Evolutionary conservation across 1,140 invertebrate species (phyloP).

Genomic region (Diplogasteroides magnus): DNA sequence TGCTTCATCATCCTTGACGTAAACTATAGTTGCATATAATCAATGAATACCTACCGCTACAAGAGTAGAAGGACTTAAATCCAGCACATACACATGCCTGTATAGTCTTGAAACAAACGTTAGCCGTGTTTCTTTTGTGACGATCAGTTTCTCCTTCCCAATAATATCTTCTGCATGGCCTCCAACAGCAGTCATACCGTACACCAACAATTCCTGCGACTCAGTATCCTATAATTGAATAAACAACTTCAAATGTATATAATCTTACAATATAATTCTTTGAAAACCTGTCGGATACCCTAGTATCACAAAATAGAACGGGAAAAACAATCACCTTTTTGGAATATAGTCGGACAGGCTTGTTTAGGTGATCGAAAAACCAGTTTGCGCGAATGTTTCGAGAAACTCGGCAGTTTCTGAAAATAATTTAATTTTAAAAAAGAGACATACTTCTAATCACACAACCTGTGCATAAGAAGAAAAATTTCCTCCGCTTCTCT

Average conservation of each 20-base stretch:
- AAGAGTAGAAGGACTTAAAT: constrained; percentile 73
- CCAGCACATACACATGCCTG: constrained; percentile 71
- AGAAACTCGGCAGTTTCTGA: constrained; percentile 64
- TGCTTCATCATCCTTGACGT: constrained; percentile 64
- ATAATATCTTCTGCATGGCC: constrained; percentile 12
- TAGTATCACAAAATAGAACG: background rate
- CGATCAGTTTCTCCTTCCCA: constrained; percentile 31
- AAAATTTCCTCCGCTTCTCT: constrained; percentile 20
- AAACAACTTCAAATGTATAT: background rate
- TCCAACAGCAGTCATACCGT: constrained; percentile 26
- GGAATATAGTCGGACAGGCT: constrained; percentile 57
- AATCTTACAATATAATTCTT: background rate
- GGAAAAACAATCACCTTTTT: constrained; percentile 9
- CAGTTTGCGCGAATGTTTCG: constrained; percentile 71
- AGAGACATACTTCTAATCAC: background rate
- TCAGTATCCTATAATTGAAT: constrained; percentile 20
- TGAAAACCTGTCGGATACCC: background rate
- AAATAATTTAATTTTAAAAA: background rate
- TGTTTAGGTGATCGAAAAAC: constrained; percentile 69
- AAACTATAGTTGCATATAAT: constrained; percentile 1
- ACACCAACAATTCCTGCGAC: constrained; percentile 26
- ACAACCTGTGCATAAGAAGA: constrained; percentile 16
- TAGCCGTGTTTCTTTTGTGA: constrained; percentile 59
- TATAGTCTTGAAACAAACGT: constrained; percentile 63
- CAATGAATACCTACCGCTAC: constrained; percentile 62